Evolutionary conservation across 2,888 invertebrate genomes (phyloP).

Genomic region (Drosophila pullipes): DNA sequence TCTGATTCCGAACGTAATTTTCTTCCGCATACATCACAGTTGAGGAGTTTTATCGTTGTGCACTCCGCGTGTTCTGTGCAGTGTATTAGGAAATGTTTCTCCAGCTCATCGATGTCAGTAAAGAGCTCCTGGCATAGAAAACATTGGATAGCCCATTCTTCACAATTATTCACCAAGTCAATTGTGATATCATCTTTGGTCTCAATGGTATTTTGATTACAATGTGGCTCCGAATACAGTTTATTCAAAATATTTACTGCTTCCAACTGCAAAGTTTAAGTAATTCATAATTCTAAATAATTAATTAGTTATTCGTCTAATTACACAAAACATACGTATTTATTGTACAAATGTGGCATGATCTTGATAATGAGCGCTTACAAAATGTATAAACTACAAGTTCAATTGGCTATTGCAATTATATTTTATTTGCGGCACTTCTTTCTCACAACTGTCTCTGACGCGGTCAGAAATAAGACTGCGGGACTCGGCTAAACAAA

Average conservation of each 20-base stretch:
- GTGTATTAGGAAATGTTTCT: conserved; percentile 23
- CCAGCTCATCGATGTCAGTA: conserved; percentile 37
- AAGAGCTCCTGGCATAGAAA: conserved; percentile 32
- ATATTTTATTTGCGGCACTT: background rate
- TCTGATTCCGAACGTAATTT: conserved; percentile 23
- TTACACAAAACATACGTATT: background rate
- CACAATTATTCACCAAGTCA: conserved; percentile 1
- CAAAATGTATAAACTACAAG: background rate
- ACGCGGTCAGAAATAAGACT: conserved; percentile 9
- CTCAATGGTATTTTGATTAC: background rate
- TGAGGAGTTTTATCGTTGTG: background rate
- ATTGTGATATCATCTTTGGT: background rate
- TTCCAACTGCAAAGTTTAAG: conserved; percentile 8
- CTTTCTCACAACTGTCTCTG: background rate
- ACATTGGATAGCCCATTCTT: conserved; percentile 13
- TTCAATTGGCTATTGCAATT: background rate
- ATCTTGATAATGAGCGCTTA: background rate
- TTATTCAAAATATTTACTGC: background rate
- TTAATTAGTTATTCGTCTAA: background rate
- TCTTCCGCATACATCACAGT: conserved; percentile 34
- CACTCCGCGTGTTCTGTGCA: background rate
- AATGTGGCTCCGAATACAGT: background rate
- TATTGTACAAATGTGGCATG: background rate
- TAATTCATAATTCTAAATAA: background rate
- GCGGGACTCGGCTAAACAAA: background rate